These are phyloP conservation scores for Leptinotarsa juncta DNA, from an alignment of 2,888 invertebrate genomes.

Conservation along the genomic window DNA sequence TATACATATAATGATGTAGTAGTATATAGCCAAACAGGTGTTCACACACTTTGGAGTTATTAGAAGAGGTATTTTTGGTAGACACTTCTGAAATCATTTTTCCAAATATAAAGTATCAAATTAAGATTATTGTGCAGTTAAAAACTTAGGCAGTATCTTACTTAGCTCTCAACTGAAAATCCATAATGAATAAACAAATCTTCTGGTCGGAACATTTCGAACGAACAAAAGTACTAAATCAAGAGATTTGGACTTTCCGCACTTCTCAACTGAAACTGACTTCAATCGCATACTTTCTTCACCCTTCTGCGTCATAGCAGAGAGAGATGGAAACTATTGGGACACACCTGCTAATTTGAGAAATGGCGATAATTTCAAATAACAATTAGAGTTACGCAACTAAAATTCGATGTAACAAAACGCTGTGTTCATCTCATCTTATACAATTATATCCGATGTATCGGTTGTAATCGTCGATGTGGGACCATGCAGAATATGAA, in stretches of 20 bases:
- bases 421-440: constrained; percentile 2
- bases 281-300: background rate
- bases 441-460: background rate
- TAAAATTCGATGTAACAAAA: constrained; percentile 7
- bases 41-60: no score
- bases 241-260: background rate
- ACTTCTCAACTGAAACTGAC: background rate
- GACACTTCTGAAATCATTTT: no score
- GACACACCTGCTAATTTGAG: constrained; percentile 9
- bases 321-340: background rate
- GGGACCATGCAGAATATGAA: background rate
- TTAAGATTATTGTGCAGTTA: no score
- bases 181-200: no score
- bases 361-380: background rate
- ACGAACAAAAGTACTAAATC: background rate
- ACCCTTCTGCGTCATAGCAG: background rate
- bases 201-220: no score
- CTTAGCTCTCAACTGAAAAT: no score
- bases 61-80: no score
- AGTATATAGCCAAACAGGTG: no score
- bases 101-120: no score
- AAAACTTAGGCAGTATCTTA: no score
- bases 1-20: no score
- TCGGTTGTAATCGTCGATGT: background rate
- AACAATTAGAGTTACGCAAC: constrained; percentile 1